Conservation (phyloP, 2,113 vertebrate species). For the Abramis brama region DNA sequence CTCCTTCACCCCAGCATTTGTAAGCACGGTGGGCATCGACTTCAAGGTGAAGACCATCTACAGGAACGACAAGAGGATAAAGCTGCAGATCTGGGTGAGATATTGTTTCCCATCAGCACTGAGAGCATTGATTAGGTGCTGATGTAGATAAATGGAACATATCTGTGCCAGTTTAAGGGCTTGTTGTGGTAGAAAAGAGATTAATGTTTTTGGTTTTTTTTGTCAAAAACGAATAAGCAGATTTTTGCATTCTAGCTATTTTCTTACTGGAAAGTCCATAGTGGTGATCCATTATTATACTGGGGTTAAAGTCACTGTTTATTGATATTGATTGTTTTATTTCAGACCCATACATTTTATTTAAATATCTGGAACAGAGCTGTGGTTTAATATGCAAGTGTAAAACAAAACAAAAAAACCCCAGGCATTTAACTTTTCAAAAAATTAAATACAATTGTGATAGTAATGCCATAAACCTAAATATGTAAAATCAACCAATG, state of each 20-base stretch:
- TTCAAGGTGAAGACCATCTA: conserved; percentile 99
- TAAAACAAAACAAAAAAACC: not conserved
- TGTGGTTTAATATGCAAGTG: not conserved
- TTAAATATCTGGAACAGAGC: not conserved
- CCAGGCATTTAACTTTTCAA: not conserved
- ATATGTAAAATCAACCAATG: not conserved
- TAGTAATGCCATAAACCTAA: not conserved
- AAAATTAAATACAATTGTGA: not conserved
- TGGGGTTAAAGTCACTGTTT: not conserved
- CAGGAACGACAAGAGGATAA: conserved; percentile 96
- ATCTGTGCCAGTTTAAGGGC: not conserved
- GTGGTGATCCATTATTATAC: not conserved
- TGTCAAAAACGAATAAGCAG: not conserved
- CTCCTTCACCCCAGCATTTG: conserved; percentile 94
- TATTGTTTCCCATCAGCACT: not conserved
- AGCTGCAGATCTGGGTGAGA: conserved; percentile 98
- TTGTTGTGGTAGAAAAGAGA: not conserved
- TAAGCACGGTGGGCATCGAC: conserved; percentile 97
- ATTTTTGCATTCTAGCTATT: not conserved
- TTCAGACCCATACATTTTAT: not conserved
- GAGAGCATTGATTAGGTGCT: too few relatives aligned
- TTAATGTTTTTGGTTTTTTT: too few relatives aligned
- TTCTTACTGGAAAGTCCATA: not conserved
- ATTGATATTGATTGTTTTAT: not conserved
- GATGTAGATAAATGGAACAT: not conserved